These are phyloP conservation scores for Prosapia bicincta DNA, from an alignment of 2,888 invertebrate genomes.

Conservation along the genomic window DNA sequence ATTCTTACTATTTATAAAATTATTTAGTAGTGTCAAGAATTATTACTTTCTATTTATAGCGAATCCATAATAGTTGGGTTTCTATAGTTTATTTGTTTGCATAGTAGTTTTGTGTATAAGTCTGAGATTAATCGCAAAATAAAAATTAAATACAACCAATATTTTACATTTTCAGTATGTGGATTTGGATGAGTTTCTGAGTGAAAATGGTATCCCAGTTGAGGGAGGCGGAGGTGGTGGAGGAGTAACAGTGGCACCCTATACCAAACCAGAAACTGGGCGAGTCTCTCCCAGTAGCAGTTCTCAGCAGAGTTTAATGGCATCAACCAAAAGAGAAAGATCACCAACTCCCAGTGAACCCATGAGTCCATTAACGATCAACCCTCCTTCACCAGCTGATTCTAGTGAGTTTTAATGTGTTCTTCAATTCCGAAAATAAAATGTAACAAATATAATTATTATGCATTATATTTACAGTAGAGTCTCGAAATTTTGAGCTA, in stretches of 20 bases:
- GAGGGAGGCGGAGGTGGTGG: constrained; percentile 57
- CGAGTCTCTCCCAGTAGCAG: constrained; percentile 38
- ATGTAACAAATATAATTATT: not conserved
- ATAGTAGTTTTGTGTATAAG: too few species aligned
- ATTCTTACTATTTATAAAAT: too few species aligned
- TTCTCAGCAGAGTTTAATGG: constrained; percentile 20
- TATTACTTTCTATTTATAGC: too few species aligned
- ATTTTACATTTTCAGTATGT: constrained; percentile 85
- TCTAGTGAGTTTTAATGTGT: constrained; percentile 65
- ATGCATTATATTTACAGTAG: too few species aligned
- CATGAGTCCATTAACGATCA: constrained; percentile 84
- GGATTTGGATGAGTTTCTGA: constrained; percentile 95
- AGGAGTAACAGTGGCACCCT: constrained; percentile 42
- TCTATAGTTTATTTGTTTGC: too few species aligned
- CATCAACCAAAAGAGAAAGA: constrained; percentile 74
- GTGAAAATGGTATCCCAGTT: constrained; percentile 90
- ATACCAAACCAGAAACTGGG: constrained; percentile 42
- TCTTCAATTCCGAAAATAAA: not conserved
- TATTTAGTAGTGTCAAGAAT: too few species aligned
- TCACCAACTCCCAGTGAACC: constrained; percentile 74
- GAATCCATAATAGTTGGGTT: too few species aligned
- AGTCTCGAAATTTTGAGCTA: too few species aligned
- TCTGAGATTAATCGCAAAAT: too few species aligned
- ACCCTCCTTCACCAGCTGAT: constrained; percentile 86
- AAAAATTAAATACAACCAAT: too few species aligned